These are phyloP conservation scores for Enoplosus armatus DNA, from an alignment of 2,797 vertebrate genomes.

Conservation along the genomic window DNA sequence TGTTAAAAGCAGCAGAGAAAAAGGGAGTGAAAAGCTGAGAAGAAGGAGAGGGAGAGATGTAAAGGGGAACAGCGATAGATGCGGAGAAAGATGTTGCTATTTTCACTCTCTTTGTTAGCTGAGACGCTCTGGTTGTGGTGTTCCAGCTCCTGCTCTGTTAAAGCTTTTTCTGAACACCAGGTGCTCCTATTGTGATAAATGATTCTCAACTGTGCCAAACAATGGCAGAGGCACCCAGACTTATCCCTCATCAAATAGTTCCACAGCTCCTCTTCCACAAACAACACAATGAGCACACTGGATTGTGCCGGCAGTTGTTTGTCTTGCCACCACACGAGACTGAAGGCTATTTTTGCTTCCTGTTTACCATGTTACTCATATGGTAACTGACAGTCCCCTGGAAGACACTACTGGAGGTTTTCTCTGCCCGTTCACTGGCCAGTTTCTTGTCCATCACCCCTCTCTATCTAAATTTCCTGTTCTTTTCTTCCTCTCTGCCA, in stretches of 20 bases:
- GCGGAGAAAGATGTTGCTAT: constrained; percentile 72
- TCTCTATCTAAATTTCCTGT: constrained; percentile 16
- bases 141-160: constrained; percentile 68
- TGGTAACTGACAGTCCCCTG: constrained; percentile 58
- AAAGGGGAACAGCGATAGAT: constrained; percentile 55
- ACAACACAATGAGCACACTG: constrained; percentile 57
- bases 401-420: constrained; percentile 41
- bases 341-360: constrained; percentile 57
- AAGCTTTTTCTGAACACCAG: constrained; percentile 69
- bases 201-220: constrained; percentile 70
- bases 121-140: constrained; percentile 59
- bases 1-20: constrained; percentile 70
- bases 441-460: constrained; percentile 27
- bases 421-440: constrained; percentile 32
- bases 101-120: constrained; percentile 71
- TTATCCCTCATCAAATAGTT: constrained; percentile 69
- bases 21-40: constrained; percentile 45
- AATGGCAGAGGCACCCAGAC: constrained; percentile 70
- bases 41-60: constrained; percentile 32
- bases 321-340: constrained; percentile 45
- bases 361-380: constrained; percentile 62
- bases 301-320: constrained; percentile 57
- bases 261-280: constrained; percentile 59
- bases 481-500: constrained; percentile 25
- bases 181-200: constrained; percentile 78